A percentile compares a stretch with the other conserved stretches of the same genome.
Evolutionary conservation across 2,113 vertebrate genomes (phyloP).

Genomic region (Brachyhypopomus gauderio): DNA sequence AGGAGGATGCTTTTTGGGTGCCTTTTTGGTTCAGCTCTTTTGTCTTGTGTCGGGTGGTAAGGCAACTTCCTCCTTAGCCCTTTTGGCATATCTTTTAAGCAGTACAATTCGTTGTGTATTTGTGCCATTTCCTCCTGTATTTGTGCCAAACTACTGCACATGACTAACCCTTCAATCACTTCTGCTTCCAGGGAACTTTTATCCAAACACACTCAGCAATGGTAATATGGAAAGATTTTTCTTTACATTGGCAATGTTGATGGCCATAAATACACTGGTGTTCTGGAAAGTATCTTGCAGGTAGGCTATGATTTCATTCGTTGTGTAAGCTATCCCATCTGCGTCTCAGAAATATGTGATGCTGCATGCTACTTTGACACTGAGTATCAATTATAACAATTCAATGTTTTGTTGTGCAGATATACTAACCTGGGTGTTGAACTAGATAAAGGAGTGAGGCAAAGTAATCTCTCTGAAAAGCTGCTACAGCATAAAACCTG

Average conservation of each 20-base stretch:
- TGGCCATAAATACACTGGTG: slow-evolving; percentile 80
- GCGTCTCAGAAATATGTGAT: neutral
- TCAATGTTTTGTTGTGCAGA: slow-evolving; percentile 63
- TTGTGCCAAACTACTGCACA: neutral
- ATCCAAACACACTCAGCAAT: slow-evolving; percentile 82
- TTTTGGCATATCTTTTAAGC: neutral
- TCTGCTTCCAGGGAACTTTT: slow-evolving; percentile 81
- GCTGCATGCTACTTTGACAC: neutral
- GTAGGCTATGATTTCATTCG: slow-evolving; percentile 65
- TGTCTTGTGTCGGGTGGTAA: slow-evolving; percentile 84
- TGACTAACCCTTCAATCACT: slow-evolving; percentile 5
- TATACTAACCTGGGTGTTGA: slow-evolving; percentile 79
- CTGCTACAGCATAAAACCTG: slow-evolving; percentile 79
- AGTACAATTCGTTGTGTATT: neutral
- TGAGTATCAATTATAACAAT: neutral
- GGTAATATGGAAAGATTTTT: slow-evolving; percentile 91
- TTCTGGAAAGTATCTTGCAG: slow-evolving; percentile 86
- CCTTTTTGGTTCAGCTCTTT: slow-evolving; percentile 79
- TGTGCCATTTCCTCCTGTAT: neutral
- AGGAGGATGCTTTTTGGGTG: slow-evolving; percentile 84
- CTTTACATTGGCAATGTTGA: slow-evolving; percentile 84
- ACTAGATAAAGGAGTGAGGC: slow-evolving; percentile 66
- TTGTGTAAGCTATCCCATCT: neutral
- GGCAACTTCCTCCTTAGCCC: neutral
- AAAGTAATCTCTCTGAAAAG: slow-evolving; percentile 77